Evolutionary conservation across 2,113 vertebrate species (phyloP).

Genomic region (Bungarus multicinctus): DNA sequence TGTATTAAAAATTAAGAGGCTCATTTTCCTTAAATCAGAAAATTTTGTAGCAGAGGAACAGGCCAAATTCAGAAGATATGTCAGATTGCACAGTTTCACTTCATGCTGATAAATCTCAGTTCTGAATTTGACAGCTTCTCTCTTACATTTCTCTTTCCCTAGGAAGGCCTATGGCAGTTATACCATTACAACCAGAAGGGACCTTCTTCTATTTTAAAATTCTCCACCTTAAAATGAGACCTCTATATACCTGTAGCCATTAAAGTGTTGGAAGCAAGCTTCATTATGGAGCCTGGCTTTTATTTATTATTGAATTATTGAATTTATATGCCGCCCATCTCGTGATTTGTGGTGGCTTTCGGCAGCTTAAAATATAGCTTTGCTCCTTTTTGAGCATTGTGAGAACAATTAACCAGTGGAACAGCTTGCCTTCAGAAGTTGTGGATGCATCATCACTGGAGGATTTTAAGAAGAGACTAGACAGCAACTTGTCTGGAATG

Average conservation of each 20-base stretch:
- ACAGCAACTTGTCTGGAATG: not conserved
- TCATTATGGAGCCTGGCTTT: not conserved
- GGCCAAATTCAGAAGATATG: not conserved
- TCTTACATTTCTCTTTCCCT: not conserved
- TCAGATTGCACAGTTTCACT: not conserved
- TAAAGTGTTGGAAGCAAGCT: not conserved
- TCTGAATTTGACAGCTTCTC: not conserved
- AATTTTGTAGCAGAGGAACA: not conserved
- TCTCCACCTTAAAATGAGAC: not conserved
- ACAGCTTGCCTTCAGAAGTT: not conserved
- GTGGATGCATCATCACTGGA: not conserved
- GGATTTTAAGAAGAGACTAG: not conserved
- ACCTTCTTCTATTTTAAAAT: not conserved
- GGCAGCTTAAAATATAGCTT: not conserved
- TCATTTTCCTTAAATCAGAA: not conserved
- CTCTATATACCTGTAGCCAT: not conserved
- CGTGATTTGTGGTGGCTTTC: too few relatives aligned
- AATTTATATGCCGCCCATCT: not conserved
- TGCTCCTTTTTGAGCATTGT: not conserved
- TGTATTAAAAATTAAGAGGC: not conserved
- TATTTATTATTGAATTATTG: not conserved
- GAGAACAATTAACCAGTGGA: not conserved
- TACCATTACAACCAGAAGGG: not conserved
- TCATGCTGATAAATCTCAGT: not conserved
- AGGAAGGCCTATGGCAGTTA: not conserved